These are phyloP conservation scores for Rhagium mordax DNA, from an alignment of 2,888 invertebrate genomes.

Conservation along the genomic window DNA sequence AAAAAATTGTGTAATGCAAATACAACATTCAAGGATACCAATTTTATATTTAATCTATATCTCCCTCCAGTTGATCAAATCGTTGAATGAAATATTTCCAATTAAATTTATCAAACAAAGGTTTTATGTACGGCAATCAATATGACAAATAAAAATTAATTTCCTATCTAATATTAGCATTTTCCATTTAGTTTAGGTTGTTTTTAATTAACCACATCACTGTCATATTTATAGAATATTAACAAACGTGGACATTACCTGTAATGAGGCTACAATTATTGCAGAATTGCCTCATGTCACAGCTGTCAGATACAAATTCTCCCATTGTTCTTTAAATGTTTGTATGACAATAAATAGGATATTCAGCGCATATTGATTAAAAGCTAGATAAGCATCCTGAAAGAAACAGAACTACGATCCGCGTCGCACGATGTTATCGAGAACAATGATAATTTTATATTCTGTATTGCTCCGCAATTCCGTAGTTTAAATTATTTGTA, in stretches of 20 bases:
- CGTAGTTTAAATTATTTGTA: no score
- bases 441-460: no score
- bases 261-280: conserved; percentile 15
- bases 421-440: no score
- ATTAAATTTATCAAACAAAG: conserved; percentile 35
- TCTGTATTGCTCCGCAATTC: no score
- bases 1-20: conserved; percentile 10
- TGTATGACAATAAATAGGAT: not conserved
- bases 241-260: conserved; percentile 13
- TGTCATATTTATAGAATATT: conserved; percentile 3
- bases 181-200: conserved; percentile 29
- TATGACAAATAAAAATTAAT: conserved; percentile 36
- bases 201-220: conserved; percentile 16
- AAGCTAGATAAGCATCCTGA: no score
- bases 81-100: conserved; percentile 33
- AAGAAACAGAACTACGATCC: no score
- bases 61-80: conserved; percentile 15
- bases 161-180: conserved; percentile 32
- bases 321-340: not conserved
- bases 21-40: conserved; percentile 10
- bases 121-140: conserved; percentile 26
- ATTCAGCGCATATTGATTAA: no score
- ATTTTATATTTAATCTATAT: conserved; percentile 25
- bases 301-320: conserved; percentile 18
- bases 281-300: not conserved